These are phyloP conservation scores for Entomobrya multifasciata DNA, from an alignment of 2,888 invertebrate species.

Conservation along the genomic window DNA sequence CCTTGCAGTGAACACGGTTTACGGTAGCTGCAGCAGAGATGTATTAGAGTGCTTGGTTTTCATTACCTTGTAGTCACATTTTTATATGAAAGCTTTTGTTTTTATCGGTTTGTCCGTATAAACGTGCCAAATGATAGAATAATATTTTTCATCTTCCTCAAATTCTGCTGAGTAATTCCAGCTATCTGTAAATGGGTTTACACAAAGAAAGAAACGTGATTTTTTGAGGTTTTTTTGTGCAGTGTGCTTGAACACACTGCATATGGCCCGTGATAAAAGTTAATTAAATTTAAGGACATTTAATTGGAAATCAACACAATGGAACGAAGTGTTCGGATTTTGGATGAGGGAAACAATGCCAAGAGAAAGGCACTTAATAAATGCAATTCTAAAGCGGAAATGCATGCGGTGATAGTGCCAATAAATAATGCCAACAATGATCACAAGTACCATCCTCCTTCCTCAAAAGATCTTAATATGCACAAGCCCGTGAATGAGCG, in stretches of 20 bases:
- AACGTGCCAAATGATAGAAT: constrained; percentile 28
- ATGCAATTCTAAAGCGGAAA: not conserved
- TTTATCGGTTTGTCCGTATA: constrained; percentile 2
- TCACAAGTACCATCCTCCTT: not conserved
- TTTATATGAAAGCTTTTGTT: constrained; percentile 12
- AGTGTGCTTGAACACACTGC: not conserved
- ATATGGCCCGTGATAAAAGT: not conserved
- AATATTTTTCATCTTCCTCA: too few relatives aligned
- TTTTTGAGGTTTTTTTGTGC: too few relatives aligned
- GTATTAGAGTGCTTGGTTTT: not conserved
- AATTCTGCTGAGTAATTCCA: not conserved
- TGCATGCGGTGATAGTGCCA: constrained; percentile 12
- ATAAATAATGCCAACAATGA: not conserved
- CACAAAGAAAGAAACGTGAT: too few relatives aligned
- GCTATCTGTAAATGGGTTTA: too few relatives aligned
- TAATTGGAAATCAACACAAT: not conserved
- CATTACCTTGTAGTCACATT: too few relatives aligned
- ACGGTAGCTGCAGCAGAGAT: not conserved
- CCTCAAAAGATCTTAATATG: not conserved
- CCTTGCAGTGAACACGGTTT: constrained; percentile 29
- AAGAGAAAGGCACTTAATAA: not conserved
- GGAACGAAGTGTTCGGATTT: not conserved
- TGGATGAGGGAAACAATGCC: not conserved
- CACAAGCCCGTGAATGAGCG: not conserved
- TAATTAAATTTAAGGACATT: not conserved